Evolutionary conservation across 2,888 invertebrate species (phyloP), one percentile per base, ranked within the genome.

Genomic region (Leucania comma): DNA sequence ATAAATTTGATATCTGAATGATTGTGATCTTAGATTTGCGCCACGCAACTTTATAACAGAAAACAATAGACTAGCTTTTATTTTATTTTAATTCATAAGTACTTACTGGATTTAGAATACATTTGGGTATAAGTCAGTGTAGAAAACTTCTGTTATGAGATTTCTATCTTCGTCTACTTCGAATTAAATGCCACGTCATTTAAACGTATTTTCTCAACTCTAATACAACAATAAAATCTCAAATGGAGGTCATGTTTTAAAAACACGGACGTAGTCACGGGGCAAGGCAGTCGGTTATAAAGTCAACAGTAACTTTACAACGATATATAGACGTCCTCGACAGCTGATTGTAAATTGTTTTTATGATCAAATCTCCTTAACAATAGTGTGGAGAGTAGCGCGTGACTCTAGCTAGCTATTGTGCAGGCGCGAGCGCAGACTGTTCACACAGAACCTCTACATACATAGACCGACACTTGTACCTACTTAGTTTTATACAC

Each of bases 391-490:
- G 80, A 72, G 76, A 75, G 75, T 65, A 75, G 64, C 73, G 69
- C 78, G 75, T 80, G 81, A 75, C 72, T 79, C 38, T 54, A 82
- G 76, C 63, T 60, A 78, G 62, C 79, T 82, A 86, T 87, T 88
- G 86, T 87, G 64, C 68, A 68, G 58, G 74, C 57, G 76, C 77
- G 73, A 35, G 70, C 56, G 72, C 72, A 65, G 70, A 58, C 81
- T 70, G 60, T 89, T 89, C 89, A 84, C 90, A 89, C 88, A 86
- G 81, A 75, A 66, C 72, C 67, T 58, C 65, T 51, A 53, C 58
- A n/a, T 50, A 42, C 48, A 71, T 38, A 62, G 62, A 38, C 51
- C 42, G 24, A 64, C 64, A 14, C 4, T 3, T 38, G 62, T 68
- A 75, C 62, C 56, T 68, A 63, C 66, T 76, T 72, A 69, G 71